These are phyloP conservation scores for Gephyroberyx darwinii DNA, from an alignment of 2,797 vertebrate species.

Conservation along the genomic window DNA sequence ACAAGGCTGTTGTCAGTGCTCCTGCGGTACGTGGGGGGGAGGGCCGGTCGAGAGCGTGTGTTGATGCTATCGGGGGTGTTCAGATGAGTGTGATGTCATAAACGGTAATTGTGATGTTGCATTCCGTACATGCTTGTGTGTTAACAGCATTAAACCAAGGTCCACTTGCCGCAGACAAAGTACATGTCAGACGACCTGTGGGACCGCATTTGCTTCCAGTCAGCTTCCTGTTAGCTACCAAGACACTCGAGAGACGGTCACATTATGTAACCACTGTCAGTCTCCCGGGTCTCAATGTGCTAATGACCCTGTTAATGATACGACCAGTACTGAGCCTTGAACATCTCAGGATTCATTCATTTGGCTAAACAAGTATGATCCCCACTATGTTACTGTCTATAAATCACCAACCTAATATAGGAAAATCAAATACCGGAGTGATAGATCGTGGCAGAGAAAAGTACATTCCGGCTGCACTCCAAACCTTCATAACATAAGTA, in stretches of 20 bases:
- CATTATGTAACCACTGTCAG: slow-evolving; percentile 42
- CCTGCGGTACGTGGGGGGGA: slow-evolving; percentile 51
- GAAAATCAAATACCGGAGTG: slow-evolving; percentile 24
- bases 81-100: slow-evolving; percentile 82
- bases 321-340: neutral
- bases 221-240: slow-evolving; percentile 35
- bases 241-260: slow-evolving; percentile 49
- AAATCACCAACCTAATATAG: slow-evolving; percentile 22
- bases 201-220: slow-evolving; percentile 48
- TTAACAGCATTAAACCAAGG: slow-evolving; percentile 79
- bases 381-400: neutral
- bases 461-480: slow-evolving; percentile 28
- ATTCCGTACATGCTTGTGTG: slow-evolving; percentile 79
- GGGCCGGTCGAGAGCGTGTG: slow-evolving; percentile 57
- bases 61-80: slow-evolving; percentile 77
- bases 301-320: slow-evolving; percentile 29
- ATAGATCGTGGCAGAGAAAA: slow-evolving; percentile 23
- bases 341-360: slow-evolving; percentile 27
- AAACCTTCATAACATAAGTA: slow-evolving; percentile 18
- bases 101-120: slow-evolving; percentile 82
- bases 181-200: slow-evolving; percentile 48
- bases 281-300: slow-evolving; percentile 39
- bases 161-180: slow-evolving; percentile 75
- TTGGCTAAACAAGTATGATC: slow-evolving; percentile 34
- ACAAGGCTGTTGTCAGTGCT: slow-evolving; percentile 68